These are phyloP conservation scores for Vanessa atalanta DNA, from an alignment of 1,140 invertebrate species.

Conservation along the genomic window DNA sequence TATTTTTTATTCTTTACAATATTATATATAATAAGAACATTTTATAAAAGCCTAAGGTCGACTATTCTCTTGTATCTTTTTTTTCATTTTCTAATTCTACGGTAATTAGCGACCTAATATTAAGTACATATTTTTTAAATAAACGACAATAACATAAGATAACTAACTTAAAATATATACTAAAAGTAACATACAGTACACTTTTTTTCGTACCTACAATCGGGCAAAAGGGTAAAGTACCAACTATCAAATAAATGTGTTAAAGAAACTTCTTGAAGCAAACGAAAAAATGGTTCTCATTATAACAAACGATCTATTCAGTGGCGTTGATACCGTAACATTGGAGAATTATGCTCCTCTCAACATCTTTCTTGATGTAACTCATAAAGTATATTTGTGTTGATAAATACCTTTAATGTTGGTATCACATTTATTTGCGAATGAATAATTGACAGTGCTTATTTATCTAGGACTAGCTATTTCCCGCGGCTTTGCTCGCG, in stretches of 20 bases:
- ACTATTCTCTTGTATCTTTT: too few relatives aligned
- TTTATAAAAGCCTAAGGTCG: too few relatives aligned
- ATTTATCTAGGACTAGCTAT: too few relatives aligned
- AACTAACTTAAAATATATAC: too few relatives aligned
- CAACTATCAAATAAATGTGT: constrained; percentile 4
- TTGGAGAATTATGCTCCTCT: constrained; percentile 18
- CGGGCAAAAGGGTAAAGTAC: constrained; percentile 3
- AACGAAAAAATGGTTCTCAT: constrained; percentile 79
- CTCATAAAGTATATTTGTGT: background rate
- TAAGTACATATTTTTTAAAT: too few relatives aligned
- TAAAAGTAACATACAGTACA: too few relatives aligned
- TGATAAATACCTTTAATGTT: background rate
- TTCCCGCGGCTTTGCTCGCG: too few relatives aligned
- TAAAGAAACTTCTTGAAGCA: constrained; percentile 52
- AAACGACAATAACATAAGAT: too few relatives aligned
- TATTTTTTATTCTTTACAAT: too few relatives aligned
- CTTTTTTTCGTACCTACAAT: background rate
- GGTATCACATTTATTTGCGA: background rate
- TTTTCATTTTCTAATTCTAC: too few relatives aligned
- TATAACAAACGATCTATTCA: constrained; percentile 85
- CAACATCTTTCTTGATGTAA: background rate
- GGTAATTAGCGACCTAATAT: too few relatives aligned
- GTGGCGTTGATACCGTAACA: constrained; percentile 86
- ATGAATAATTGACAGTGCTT: background rate
- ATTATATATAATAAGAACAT: too few relatives aligned